These are phyloP conservation scores for Acanthacorydalis orientalis DNA, from an alignment of 2,888 invertebrate genomes.

Conservation along the genomic window DNA sequence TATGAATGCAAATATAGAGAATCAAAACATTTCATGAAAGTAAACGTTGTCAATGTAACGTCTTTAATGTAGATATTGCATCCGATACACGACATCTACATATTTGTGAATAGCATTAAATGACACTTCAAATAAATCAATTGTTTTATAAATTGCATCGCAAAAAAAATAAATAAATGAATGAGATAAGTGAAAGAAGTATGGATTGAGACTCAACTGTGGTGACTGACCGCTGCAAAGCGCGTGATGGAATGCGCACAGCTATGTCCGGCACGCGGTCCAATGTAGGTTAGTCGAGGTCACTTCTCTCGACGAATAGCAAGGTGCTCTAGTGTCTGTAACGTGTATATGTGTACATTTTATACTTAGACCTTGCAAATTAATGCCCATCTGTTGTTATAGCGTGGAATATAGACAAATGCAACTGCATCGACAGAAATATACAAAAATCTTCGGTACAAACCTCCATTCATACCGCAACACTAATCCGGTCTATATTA, in stretches of 20 bases:
- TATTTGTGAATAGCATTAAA: no score
- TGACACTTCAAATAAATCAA: no score
- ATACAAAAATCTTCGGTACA: background rate
- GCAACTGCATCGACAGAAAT: background rate
- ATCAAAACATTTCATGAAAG: no score
- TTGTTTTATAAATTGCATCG: no score
- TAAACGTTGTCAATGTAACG: no score
- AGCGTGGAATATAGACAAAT: background rate
- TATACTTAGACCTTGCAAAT: background rate
- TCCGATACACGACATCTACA: no score
- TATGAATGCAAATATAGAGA: no score
- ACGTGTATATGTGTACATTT: background rate
- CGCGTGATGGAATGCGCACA: constrained; percentile 6
- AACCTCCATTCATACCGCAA: background rate
- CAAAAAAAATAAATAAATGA: no score
- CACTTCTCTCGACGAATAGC: background rate
- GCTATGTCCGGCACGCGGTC: constrained; percentile 4
- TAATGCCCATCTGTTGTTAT: background rate
- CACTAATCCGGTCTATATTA: no score
- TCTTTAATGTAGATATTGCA: no score
- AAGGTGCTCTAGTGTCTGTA: background rate
- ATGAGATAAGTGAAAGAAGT: no score
- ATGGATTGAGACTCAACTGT: no score
- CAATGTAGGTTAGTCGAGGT: constrained; percentile 6
- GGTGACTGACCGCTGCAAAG: background rate